Conservation (phyloP, 2,888 invertebrate genomes). For the Ochropacha duplaris region DNA sequence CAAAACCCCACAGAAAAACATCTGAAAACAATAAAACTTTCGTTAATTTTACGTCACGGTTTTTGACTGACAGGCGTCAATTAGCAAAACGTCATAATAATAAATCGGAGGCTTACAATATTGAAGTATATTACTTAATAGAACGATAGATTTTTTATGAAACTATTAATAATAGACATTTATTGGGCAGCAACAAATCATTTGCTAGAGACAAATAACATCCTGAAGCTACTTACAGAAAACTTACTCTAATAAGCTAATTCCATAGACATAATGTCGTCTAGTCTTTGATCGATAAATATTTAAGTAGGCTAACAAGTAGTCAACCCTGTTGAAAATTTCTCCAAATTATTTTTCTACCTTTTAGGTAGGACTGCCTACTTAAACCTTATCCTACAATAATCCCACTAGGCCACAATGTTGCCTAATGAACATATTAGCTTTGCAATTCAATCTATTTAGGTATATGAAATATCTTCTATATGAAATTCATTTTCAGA, state of each 20-base stretch:
- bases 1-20: constrained; percentile 21
- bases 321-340: too few relatives aligned
- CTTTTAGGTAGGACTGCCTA: too few relatives aligned
- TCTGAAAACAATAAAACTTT: constrained; percentile 25
- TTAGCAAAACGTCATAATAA: constrained; percentile 54
- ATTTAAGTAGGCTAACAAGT: too few relatives aligned
- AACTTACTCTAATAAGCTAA: constrained; percentile 49
- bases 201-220: constrained; percentile 28
- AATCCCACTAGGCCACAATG: too few relatives aligned
- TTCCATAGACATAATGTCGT: constrained; percentile 64
- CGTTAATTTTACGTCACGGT: constrained; percentile 27
- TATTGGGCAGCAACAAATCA: constrained; percentile 32
- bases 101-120: constrained; percentile 37
- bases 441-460: too few relatives aligned
- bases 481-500: too few relatives aligned
- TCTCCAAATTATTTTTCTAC: too few relatives aligned
- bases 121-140: constrained; percentile 37
- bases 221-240: constrained; percentile 37
- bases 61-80: constrained; percentile 45
- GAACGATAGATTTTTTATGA: constrained; percentile 21
- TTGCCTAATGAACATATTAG: too few relatives aligned
- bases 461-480: too few relatives aligned
- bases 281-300: constrained; percentile 66
- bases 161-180: constrained; percentile 46
- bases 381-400: too few relatives aligned